These are phyloP conservation scores for Dendropsophus ebraccatus DNA, from an alignment of 2,113 vertebrate genomes.

Conservation along the genomic window DNA sequence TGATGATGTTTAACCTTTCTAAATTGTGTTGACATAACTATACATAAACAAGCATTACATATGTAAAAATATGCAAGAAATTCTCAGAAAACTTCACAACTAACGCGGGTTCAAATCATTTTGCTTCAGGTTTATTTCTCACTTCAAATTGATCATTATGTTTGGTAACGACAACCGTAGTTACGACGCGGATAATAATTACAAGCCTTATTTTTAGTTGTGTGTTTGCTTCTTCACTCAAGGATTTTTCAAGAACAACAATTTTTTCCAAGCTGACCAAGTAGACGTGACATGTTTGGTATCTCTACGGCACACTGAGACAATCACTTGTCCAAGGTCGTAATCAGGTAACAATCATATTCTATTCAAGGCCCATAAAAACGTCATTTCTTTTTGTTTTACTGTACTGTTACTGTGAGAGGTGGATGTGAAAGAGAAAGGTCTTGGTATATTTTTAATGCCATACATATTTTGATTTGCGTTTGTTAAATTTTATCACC, in stretches of 20 bases:
- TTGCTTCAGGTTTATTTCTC: constrained; percentile 22
- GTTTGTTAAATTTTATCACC: background rate
- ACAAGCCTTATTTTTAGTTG: background rate
- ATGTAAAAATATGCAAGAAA: constrained; percentile 45
- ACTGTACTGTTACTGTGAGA: background rate
- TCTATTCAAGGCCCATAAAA: constrained; percentile 7
- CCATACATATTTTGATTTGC: background rate
- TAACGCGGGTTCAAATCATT: background rate
- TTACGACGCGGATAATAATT: background rate
- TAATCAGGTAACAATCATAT: background rate
- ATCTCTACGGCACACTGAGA: background rate
- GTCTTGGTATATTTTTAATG: background rate
- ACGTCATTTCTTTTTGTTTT: background rate
- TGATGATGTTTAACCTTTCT: constrained; percentile 29
- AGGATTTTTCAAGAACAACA: constrained; percentile 1
- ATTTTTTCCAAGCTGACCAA: background rate
- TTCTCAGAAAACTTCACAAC: constrained; percentile 3
- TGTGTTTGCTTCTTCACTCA: background rate
- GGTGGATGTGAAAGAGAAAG: background rate
- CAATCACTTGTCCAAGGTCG: constrained; percentile 9
- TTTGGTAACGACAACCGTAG: background rate
- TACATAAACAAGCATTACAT: constrained; percentile 42
- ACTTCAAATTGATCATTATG: constrained; percentile 3
- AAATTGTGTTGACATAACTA: constrained; percentile 32
- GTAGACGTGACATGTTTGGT: background rate